Evolutionary conservation across 2,888 invertebrate genomes (phyloP).

Genomic region (Hemistola chrysoprasaria): DNA sequence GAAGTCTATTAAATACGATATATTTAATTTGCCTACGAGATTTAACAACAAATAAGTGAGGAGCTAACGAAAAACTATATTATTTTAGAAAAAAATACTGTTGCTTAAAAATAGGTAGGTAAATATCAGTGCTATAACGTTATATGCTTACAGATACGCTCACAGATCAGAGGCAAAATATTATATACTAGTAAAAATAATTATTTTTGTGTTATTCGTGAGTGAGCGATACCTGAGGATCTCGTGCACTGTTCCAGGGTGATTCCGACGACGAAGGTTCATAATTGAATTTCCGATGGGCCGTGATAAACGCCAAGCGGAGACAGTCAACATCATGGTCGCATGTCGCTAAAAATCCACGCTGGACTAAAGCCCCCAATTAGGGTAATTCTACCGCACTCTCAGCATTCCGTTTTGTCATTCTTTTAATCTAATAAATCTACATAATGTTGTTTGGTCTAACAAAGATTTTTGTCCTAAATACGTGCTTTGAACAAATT

Average conservation of each 20-base stretch:
- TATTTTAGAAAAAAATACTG: too few relatives aligned
- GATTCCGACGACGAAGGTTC: slow-evolving; percentile 41
- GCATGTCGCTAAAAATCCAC: slow-evolving; percentile 48
- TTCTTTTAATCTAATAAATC: slow-evolving; percentile 32
- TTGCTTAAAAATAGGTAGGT: too few relatives aligned
- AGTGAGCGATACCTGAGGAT: background rate
- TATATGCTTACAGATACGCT: too few relatives aligned
- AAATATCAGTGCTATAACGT: too few relatives aligned
- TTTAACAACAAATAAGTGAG: too few relatives aligned
- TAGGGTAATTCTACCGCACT: slow-evolving; percentile 52
- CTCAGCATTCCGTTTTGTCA: slow-evolving; percentile 36
- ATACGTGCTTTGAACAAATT: background rate
- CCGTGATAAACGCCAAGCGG: slow-evolving; percentile 53
- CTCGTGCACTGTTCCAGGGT: slow-evolving; percentile 7
- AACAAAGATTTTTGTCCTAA: slow-evolving; percentile 9
- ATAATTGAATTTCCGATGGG: slow-evolving; percentile 65
- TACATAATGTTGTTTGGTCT: slow-evolving; percentile 16
- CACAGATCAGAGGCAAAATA: too few relatives aligned
- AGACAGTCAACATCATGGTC: slow-evolving; percentile 52
- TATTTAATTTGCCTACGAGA: too few relatives aligned
- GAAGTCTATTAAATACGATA: too few relatives aligned
- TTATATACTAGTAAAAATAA: too few relatives aligned
- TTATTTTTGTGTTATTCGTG: too few relatives aligned
- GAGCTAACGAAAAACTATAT: too few relatives aligned
- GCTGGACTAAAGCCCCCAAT: slow-evolving; percentile 50